A percentile compares a stretch with the other conserved stretches of the same genome.
Conservation (phyloP, 2,797 vertebrate species). For the Sebastes cheni region DNA sequence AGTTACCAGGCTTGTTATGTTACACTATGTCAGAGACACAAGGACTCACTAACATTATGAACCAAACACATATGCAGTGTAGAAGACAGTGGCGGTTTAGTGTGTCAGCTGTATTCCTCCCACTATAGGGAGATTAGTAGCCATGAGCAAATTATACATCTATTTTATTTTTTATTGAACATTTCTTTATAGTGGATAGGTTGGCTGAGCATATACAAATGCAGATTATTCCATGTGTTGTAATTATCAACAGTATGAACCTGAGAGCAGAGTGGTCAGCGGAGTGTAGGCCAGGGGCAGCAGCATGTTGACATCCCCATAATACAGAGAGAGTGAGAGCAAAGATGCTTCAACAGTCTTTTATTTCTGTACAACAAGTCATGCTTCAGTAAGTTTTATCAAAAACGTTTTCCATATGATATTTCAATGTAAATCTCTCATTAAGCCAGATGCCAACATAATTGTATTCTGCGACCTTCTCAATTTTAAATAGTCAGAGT, state of each 20-base stretch:
- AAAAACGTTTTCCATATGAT: not conserved
- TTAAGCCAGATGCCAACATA: not conserved
- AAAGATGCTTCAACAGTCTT: not conserved
- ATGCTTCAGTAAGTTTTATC: not conserved
- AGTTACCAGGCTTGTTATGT: not conserved
- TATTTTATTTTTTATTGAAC: not conserved
- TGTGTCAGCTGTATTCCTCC: not conserved
- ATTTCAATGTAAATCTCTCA: not conserved
- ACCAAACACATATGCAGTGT: constrained; percentile 16
- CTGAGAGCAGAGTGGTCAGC: not conserved
- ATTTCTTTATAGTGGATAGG: not conserved
- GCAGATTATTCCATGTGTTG: too few species aligned
- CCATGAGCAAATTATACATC: not conserved
- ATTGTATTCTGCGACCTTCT: not conserved
- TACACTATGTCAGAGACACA: not conserved
- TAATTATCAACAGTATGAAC: not conserved
- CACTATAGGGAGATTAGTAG: not conserved
- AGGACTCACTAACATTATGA: constrained; percentile 23
- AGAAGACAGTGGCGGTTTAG: not conserved
- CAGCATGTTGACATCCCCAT: not conserved
- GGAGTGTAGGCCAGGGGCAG: not conserved
- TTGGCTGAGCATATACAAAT: not conserved
- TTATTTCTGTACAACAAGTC: not conserved
- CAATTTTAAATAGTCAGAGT: not conserved
- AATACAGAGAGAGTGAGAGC: not conserved